A percentile compares a stretch with the other conserved stretches of the same genome.
Conservation (phyloP, 2,797 vertebrate genomes). For the Chaenodraco wilsoni region DNA sequence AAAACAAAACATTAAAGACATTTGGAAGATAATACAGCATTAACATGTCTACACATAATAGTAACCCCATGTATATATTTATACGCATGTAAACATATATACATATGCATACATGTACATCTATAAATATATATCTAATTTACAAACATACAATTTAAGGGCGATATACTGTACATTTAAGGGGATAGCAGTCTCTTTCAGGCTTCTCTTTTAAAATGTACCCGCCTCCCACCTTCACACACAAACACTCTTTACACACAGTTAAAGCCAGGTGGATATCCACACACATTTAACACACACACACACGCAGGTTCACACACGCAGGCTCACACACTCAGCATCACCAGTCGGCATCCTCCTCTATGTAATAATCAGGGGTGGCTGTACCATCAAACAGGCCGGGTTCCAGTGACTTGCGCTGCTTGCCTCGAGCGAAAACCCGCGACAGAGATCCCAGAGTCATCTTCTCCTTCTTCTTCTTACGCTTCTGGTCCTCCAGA, state of each 20-base stretch:
- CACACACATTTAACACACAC: constrained; percentile 53
- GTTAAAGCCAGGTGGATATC: constrained; percentile 53
- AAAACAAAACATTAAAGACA: constrained; percentile 77
- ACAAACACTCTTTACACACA: constrained; percentile 48
- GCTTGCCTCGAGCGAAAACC: constrained; percentile 95
- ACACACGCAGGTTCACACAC: constrained; percentile 31
- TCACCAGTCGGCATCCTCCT: constrained; percentile 99
- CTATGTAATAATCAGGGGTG: constrained; percentile 97
- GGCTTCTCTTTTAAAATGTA: constrained; percentile 64
- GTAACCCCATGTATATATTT: constrained; percentile 82
- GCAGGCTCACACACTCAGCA: constrained; percentile 66
- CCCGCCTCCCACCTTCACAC: constrained; percentile 19
- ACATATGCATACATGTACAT: constrained; percentile 87
- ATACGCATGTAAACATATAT: constrained; percentile 85
- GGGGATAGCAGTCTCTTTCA: constrained; percentile 77
- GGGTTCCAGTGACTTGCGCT: constrained; percentile 96
- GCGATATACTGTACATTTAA: constrained; percentile 92
- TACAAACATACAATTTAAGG: constrained; percentile 84
- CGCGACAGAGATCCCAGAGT: constrained; percentile 96
- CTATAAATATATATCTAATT: constrained; percentile 88
- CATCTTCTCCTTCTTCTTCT: constrained; percentile 99
- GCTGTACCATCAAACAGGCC: constrained; percentile 96
- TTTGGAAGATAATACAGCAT: constrained; percentile 86
- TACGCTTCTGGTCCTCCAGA: constrained; percentile 98
- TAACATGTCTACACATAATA: constrained; percentile 87